Evolutionary conservation across 2,797 vertebrate genomes (phyloP).

Genomic region (Etheostoma nigrum): DNA sequence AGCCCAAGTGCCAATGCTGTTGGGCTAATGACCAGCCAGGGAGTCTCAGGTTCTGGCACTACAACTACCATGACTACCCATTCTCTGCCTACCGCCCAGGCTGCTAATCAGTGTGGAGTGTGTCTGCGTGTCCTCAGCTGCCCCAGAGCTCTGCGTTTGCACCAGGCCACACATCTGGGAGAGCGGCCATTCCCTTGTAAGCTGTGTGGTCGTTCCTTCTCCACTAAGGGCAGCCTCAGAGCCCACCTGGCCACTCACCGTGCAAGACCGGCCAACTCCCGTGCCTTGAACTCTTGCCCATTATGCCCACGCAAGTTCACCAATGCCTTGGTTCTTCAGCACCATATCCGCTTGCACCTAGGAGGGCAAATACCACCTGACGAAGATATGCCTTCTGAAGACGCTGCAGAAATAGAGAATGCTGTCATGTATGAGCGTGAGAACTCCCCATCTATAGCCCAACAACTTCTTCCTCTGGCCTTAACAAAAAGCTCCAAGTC

Average conservation of each 20-base stretch:
- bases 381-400: slow-evolving; percentile 74
- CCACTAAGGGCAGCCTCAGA: slow-evolving; percentile 92
- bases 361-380: slow-evolving; percentile 92
- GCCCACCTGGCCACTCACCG: slow-evolving; percentile 93
- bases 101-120: slow-evolving; percentile 92
- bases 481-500: slow-evolving; percentile 77
- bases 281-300: slow-evolving; percentile 92
- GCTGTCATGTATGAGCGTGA: slow-evolving; percentile 44
- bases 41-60: slow-evolving; percentile 61
- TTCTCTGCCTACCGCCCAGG: slow-evolving; percentile 72
- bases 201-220: slow-evolving; percentile 92
- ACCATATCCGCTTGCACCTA: slow-evolving; percentile 94
- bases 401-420: slow-evolving; percentile 41
- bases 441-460: slow-evolving; percentile 61
- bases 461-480: slow-evolving; percentile 80
- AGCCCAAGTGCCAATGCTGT: slow-evolving; percentile 76
- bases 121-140: slow-evolving; percentile 93
- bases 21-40: slow-evolving; percentile 63
- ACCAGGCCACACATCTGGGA: slow-evolving; percentile 92
- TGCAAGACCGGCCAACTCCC: slow-evolving; percentile 88
- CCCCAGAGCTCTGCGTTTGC: slow-evolving; percentile 91
- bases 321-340: slow-evolving; percentile 93
- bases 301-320: slow-evolving; percentile 95
- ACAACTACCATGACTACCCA: slow-evolving; percentile 33
- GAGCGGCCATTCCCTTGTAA: slow-evolving; percentile 95